phyloP scores from a whole-genome alignment of 2,113 vertebrate species.

The Dolichotis patagonum region DNA sequence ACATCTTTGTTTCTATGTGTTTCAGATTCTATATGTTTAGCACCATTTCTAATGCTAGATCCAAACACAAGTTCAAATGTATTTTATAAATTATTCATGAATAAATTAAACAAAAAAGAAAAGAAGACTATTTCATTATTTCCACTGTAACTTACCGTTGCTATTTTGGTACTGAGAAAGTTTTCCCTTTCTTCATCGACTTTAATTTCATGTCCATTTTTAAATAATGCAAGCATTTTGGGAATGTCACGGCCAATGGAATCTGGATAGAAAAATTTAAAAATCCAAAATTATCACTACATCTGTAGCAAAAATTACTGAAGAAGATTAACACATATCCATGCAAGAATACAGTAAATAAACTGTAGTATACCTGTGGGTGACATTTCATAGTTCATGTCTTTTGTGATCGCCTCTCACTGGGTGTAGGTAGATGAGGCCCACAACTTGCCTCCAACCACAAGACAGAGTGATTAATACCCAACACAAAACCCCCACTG shows the following conservation, averaged over 20 bases:
- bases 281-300: slow-evolving; percentile 52
- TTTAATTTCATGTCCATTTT: slow-evolving; percentile 89
- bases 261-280: slow-evolving; percentile 83
- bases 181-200: slow-evolving; percentile 88
- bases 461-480: neutral
- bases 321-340: slow-evolving; percentile 41
- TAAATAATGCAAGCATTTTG: slow-evolving; percentile 91
- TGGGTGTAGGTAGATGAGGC: neutral
- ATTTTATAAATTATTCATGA: neutral
- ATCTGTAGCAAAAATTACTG: slow-evolving; percentile 54
- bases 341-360: neutral
- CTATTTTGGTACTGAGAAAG: slow-evolving; percentile 88
- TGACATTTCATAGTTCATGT: neutral
- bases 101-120: neutral
- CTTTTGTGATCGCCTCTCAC: neutral
- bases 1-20: neutral
- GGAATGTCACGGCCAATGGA: slow-evolving; percentile 90
- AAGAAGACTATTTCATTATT: neutral
- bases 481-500: neutral
- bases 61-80: slow-evolving; percentile 43
- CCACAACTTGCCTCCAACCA: neutral
- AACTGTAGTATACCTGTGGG: neutral
- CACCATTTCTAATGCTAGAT: neutral
- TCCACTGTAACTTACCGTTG: slow-evolving; percentile 85
- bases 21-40: neutral